Percentiles rank a stretch among this genome's conserved stretches.
These are phyloP conservation scores for Epizoanthus fatuus DNA, from an alignment of 92 coral and sea anemone species.

Conservation along the genomic window DNA sequence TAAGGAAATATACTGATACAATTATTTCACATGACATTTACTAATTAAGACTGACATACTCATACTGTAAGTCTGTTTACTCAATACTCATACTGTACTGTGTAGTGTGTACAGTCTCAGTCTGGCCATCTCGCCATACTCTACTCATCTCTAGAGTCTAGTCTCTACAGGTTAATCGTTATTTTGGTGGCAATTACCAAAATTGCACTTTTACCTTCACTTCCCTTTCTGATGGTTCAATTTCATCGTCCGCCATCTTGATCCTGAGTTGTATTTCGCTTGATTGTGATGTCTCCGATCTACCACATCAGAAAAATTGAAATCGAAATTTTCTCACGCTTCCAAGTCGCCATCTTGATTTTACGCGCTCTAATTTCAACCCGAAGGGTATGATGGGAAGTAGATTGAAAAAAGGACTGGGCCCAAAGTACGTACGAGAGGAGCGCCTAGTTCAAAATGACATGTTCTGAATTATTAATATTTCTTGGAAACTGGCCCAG, in stretches of 20 bases:
- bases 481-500: slow-evolving; percentile 25
- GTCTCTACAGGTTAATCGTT: no score
- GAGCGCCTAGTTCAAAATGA: slow-evolving; percentile 31
- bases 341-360: slow-evolving; percentile 36
- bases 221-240: slow-evolving; percentile 70
- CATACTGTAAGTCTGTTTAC: no score
- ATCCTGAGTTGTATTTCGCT: not conserved
- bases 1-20: no score
- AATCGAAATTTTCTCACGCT: not conserved
- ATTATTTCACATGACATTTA: no score
- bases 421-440: not conserved
- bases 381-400: slow-evolving; percentile 19
- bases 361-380: not conserved
- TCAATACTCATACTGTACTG: no score
- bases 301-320: no score
- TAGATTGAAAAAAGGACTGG: not conserved
- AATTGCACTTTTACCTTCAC: slow-evolving; percentile 54
- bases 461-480: slow-evolving; percentile 2
- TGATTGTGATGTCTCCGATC: no score
- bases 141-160: no score
- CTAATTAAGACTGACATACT: no score
- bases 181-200: not conserved
- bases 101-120: no score
- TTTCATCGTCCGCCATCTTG: slow-evolving; percentile 64
- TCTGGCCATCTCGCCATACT: no score